phyloP scores from a whole-genome alignment of 2,113 vertebrate genomes.

The Mus pahari region DNA sequence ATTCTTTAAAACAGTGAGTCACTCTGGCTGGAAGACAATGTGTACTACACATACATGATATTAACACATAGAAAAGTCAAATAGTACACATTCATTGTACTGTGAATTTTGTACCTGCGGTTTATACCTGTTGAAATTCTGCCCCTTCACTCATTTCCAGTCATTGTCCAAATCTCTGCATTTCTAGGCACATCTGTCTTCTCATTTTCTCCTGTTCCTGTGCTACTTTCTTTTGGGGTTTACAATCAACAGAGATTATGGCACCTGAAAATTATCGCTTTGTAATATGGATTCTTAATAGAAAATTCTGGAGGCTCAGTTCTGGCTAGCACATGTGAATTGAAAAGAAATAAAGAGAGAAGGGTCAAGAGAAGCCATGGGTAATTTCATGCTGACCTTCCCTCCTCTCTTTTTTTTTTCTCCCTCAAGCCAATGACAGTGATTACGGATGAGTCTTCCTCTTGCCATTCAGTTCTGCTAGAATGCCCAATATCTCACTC shows the following conservation, averaged over 20 bases:
- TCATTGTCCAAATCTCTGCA: not conserved
- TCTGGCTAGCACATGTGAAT: conserved; percentile 50
- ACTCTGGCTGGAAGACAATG: not conserved
- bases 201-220: not conserved
- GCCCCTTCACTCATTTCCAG: not conserved
- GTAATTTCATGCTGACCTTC: conserved; percentile 58
- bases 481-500: not conserved
- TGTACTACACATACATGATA: not conserved
- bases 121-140: conserved; percentile 5
- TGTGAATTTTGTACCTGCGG: not conserved
- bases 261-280: conserved; percentile 68
- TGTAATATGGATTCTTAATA: conserved; percentile 70
- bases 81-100: not conserved
- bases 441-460: not conserved
- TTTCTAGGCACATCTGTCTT: not conserved
- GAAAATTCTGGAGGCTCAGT: conserved; percentile 69
- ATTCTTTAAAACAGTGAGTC: not conserved
- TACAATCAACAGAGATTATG: conserved; percentile 9
- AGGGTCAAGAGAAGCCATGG: conserved; percentile 42
- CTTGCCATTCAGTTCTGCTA: not conserved
- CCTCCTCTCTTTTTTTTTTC: not conserved
- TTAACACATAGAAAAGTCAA: conserved; percentile 40
- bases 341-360: conserved; percentile 61
- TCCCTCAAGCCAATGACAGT: conserved; percentile 16
- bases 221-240: conserved; percentile 7